Conservation (phyloP, 2,888 invertebrate species). For the Syritta pipiens region DNA sequence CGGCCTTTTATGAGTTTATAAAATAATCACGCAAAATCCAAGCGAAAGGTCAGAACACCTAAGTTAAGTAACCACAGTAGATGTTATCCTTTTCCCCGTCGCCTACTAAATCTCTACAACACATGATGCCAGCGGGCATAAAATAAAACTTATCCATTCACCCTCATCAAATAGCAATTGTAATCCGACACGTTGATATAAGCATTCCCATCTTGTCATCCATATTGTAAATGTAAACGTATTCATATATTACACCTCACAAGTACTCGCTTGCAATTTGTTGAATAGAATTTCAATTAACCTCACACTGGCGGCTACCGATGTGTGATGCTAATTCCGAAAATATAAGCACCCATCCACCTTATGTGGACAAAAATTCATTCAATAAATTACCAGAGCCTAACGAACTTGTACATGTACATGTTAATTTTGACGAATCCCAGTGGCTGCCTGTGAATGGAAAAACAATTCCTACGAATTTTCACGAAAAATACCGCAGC, state of each 20-base stretch:
- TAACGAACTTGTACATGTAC: not conserved
- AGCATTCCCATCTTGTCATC: slow-evolving; percentile 7
- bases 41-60: too few species aligned
- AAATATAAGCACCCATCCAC: slow-evolving; percentile 6
- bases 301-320: slow-evolving; percentile 8
- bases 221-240: not conserved
- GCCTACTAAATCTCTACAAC: too few species aligned
- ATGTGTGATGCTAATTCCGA: slow-evolving; percentile 37
- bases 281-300: slow-evolving; percentile 27
- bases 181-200: slow-evolving; percentile 1
- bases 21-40: too few species aligned
- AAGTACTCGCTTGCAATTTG: slow-evolving; percentile 26
- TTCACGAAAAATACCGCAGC: not conserved
- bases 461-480: not conserved
- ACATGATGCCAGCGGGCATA: too few species aligned
- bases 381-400: slow-evolving; percentile 8
- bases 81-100: too few species aligned
- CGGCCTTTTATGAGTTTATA: too few species aligned
- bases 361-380: not conserved
- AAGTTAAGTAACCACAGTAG: too few species aligned
- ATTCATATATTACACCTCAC: slow-evolving; percentile 28
- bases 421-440: not conserved
- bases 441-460: not conserved
- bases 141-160: too few species aligned
- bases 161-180: not conserved